phyloP scores from a whole-genome alignment of 2,888 invertebrate species.

The Cerceris ruficornis region DNA sequence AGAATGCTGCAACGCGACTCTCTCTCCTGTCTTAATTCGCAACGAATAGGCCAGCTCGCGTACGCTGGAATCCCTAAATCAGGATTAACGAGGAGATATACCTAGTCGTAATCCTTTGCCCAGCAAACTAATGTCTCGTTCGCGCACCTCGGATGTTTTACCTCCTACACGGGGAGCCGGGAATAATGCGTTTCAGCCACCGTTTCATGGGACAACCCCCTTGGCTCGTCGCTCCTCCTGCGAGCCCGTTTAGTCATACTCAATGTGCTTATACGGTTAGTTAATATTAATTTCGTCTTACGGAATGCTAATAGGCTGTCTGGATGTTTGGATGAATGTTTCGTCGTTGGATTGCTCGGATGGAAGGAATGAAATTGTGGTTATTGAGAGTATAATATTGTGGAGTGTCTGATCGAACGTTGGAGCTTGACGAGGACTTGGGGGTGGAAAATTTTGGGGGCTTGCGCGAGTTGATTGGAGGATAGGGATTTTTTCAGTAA shows the following conservation, averaged over 20 bases:
- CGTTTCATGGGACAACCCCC: conserved; percentile 23
- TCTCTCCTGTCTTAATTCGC: conserved; percentile 50
- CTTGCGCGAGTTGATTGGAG: too few species aligned
- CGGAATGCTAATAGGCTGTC: conserved; percentile 15
- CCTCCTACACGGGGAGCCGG: conserved; percentile 18
- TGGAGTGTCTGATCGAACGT: too few species aligned
- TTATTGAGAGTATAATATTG: too few species aligned
- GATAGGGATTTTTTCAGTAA: too few species aligned
- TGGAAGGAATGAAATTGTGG: too few species aligned
- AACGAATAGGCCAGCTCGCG: conserved; percentile 37
- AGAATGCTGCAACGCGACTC: conserved; percentile 21
- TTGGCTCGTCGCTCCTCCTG: conserved; percentile 30
- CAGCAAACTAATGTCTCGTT: conserved; percentile 68
- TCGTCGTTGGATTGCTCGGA: not conserved
- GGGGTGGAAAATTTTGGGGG: too few species aligned
- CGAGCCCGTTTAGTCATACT: conserved; percentile 50
- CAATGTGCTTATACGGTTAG: conserved; percentile 45
- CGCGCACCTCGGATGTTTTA: conserved; percentile 56
- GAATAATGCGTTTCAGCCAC: conserved; percentile 66
- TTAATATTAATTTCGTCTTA: conserved; percentile 63
- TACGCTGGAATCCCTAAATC: conserved; percentile 70
- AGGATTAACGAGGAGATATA: conserved; percentile 68
- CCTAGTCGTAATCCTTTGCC: conserved; percentile 67
- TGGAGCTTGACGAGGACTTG: too few species aligned
- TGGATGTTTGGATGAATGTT: not conserved